Conservation (phyloP, 2,113 vertebrate genomes). For the Onychostoma macrolepis region DNA sequence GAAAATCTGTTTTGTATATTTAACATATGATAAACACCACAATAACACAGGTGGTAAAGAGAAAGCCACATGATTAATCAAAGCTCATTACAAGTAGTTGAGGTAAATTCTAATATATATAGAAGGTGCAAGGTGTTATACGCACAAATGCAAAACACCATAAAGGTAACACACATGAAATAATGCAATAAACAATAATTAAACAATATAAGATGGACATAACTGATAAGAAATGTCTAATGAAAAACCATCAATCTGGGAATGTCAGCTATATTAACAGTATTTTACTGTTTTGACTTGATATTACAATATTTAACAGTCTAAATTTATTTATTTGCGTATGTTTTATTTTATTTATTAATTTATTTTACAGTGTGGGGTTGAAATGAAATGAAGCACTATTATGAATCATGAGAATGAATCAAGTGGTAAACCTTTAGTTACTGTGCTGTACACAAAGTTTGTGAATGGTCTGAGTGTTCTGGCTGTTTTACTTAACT, state of each 20-base stretch:
- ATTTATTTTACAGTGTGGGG: too few relatives aligned
- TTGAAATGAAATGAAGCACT: not conserved
- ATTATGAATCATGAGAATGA: not conserved
- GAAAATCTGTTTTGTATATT: not conserved
- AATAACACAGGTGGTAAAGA: not conserved
- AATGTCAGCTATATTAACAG: too few relatives aligned
- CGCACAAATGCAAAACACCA: not conserved
- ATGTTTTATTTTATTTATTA: too few relatives aligned
- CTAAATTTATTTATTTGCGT: too few relatives aligned
- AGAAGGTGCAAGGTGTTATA: not conserved
- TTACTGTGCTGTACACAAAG: not conserved
- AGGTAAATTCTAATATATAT: not conserved
- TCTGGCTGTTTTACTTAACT: not conserved
- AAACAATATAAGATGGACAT: not conserved
- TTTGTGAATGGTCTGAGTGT: not conserved
- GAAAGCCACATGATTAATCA: not conserved
- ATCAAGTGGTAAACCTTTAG: not conserved
- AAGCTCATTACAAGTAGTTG: not conserved
- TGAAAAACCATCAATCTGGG: not conserved
- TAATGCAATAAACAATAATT: too few relatives aligned
- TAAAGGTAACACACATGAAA: too few relatives aligned
- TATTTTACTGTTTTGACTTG: too few relatives aligned
- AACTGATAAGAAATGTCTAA: not conserved
- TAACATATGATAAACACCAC: not conserved
- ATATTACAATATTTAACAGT: too few relatives aligned